Conservation (phyloP, 1,140 invertebrate species). For the Holcopasites calliopsidis region DNA sequence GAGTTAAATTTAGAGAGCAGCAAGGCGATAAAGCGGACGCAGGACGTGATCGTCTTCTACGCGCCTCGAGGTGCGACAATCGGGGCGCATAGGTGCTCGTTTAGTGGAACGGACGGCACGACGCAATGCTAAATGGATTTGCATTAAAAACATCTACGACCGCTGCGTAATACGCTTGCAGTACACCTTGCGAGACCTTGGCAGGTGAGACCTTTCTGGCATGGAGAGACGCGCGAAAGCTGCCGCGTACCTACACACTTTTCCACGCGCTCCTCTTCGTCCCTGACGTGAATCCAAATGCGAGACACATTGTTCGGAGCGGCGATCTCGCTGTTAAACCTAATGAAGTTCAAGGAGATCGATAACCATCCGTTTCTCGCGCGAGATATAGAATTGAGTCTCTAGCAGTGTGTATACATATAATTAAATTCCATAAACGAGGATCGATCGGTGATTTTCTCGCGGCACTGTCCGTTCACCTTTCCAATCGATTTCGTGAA, state of each 20-base stretch:
- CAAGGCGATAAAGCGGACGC: background rate
- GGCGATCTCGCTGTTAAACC: background rate
- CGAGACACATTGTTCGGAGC: background rate
- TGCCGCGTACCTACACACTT: constrained; percentile 47
- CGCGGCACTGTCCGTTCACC: background rate
- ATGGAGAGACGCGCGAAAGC: constrained; percentile 52
- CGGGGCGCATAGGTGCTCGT: background rate
- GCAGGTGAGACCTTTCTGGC: constrained; percentile 61
- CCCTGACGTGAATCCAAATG: constrained; percentile 12
- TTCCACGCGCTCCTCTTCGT: constrained; percentile 12
- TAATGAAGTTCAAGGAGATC: background rate
- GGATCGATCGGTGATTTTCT: background rate
- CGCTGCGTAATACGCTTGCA: constrained; percentile 54
- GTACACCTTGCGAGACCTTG: constrained; percentile 59
- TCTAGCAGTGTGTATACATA: too few species aligned
- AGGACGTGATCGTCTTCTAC: background rate
- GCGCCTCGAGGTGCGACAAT: background rate
- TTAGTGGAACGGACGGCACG: constrained; percentile 48
- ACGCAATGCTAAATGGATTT: constrained; percentile 67
- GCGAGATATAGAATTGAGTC: background rate
- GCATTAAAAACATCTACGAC: constrained; percentile 69
- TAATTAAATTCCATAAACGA: background rate
- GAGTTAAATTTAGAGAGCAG: constrained; percentile 35
- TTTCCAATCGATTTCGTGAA: background rate
- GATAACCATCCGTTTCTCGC: background rate